A percentile compares a stretch with the other conserved stretches of the same genome.
phyloP scores from a whole-genome alignment of 2,888 invertebrate genomes.

The Pasiphila rectangulata region DNA sequence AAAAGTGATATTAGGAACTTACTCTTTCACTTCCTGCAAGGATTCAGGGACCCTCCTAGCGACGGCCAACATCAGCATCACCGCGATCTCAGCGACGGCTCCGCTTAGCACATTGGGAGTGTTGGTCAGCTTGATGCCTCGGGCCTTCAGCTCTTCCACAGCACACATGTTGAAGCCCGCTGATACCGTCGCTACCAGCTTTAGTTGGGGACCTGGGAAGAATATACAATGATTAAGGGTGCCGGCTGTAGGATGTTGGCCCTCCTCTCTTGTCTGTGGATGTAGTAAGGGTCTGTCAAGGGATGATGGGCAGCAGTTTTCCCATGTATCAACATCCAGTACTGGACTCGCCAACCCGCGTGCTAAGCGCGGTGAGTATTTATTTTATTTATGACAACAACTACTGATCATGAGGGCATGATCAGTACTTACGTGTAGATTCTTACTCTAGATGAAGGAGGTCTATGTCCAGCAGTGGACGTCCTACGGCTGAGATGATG shows the following conservation, averaged over 20 bases:
- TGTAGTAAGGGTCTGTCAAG: neutral
- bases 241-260: too few species aligned
- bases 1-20: slow-evolving; percentile 20
- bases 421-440: too few species aligned
- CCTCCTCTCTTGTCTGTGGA: neutral
- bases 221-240: neutral
- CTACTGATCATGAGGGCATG: too few species aligned
- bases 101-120: slow-evolving; percentile 89
- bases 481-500: too few species aligned
- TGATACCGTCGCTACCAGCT: slow-evolving; percentile 90
- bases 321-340: too few species aligned
- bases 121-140: slow-evolving; percentile 89
- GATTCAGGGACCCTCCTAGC: slow-evolving; percentile 90
- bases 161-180: slow-evolving; percentile 95
- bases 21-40: slow-evolving; percentile 84
- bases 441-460: too few species aligned
- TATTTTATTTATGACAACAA: too few species aligned
- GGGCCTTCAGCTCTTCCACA: slow-evolving; percentile 84
- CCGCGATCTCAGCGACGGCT: slow-evolving; percentile 91
- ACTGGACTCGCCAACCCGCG: too few species aligned
- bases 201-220: slow-evolving; percentile 84
- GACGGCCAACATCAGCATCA: slow-evolving; percentile 87
- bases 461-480: too few species aligned
- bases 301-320: too few species aligned
- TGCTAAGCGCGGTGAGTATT: too few species aligned